phyloP scores from a whole-genome alignment of 1,140 invertebrate genomes.

The Bombus fervidus region DNA sequence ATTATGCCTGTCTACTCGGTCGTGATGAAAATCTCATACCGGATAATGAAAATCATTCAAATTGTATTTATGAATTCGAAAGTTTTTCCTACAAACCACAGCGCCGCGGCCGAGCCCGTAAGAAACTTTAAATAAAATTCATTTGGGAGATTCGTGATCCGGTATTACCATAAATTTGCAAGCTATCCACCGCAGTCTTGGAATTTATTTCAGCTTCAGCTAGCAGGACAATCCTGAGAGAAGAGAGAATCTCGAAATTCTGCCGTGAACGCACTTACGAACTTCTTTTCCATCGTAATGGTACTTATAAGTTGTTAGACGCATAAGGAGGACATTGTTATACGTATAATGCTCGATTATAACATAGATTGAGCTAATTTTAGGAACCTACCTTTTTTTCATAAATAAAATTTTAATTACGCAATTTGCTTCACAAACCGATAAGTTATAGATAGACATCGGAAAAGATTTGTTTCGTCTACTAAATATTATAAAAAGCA shows the following conservation, averaged over 20 bases:
- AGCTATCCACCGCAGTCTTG: slow-evolving; percentile 65
- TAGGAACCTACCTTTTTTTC: too few relatives aligned
- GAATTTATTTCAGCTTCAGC: slow-evolving; percentile 72
- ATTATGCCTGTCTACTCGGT: slow-evolving; percentile 57
- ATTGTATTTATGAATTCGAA: slow-evolving; percentile 75
- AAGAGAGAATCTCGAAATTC: slow-evolving; percentile 55
- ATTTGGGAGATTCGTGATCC: slow-evolving; percentile 75
- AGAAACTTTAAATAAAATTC: slow-evolving; percentile 78
- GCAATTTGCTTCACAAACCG: too few relatives aligned
- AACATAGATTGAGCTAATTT: neutral
- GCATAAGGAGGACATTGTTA: slow-evolving; percentile 43
- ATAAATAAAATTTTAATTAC: too few relatives aligned
- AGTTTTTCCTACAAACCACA: slow-evolving; percentile 68
- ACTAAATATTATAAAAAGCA: too few relatives aligned
- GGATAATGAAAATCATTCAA: slow-evolving; percentile 69
- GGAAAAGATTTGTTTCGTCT: too few relatives aligned
- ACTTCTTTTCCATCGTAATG: slow-evolving; percentile 47
- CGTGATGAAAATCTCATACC: slow-evolving; percentile 52
- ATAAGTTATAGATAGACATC: too few relatives aligned
- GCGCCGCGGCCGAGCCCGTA: slow-evolving; percentile 54
- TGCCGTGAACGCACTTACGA: slow-evolving; percentile 44
- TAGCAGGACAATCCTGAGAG: slow-evolving; percentile 51
- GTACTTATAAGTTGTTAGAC: slow-evolving; percentile 53
- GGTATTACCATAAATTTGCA: slow-evolving; percentile 77
- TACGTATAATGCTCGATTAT: neutral